A percentile compares a stretch with the other conserved stretches of the same genome.
phyloP scores from a whole-genome alignment of 2,113 vertebrate species.

The Tenrec ecaudatus region DNA sequence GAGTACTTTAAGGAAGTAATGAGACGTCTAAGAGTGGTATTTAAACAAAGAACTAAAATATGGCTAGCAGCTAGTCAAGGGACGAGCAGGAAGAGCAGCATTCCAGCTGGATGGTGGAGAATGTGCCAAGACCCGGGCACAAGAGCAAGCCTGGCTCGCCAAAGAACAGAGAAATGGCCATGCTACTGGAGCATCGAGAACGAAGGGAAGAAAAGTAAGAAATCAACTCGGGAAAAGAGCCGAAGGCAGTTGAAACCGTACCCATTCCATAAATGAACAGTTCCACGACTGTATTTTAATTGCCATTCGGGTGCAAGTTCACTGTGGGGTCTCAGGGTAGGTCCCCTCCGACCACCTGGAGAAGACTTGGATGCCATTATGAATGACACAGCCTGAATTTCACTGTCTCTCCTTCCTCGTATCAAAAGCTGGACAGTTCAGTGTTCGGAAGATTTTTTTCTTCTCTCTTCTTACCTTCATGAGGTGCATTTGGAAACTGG shows the following conservation, averaged over 20 bases:
- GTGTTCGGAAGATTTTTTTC: neutral
- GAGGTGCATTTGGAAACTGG: neutral
- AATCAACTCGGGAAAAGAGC: neutral
- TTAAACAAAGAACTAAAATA: neutral
- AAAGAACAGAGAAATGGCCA: neutral
- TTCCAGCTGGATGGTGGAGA: neutral
- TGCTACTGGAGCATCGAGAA: neutral
- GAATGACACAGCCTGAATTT: neutral
- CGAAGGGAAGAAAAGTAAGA: neutral
- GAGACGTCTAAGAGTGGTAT: neutral
- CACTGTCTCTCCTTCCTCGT: neutral
- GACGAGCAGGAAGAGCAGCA: neutral
- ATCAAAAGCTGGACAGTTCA: neutral
- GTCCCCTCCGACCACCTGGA: slow-evolving; percentile 1
- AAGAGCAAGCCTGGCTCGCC: neutral
- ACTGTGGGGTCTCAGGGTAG: neutral
- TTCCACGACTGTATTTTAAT: neutral
- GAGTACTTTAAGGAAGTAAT: neutral
- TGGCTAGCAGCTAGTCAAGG: neutral
- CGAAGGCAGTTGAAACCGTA: neutral
- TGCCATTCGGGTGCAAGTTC: neutral
- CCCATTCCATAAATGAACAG: neutral
- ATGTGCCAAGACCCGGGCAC: neutral
- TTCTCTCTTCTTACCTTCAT: neutral
- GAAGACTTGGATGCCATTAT: neutral